Evolutionary conservation across 2,113 vertebrate genomes (phyloP).

Genomic region (Phyllostomus discolor): DNA sequence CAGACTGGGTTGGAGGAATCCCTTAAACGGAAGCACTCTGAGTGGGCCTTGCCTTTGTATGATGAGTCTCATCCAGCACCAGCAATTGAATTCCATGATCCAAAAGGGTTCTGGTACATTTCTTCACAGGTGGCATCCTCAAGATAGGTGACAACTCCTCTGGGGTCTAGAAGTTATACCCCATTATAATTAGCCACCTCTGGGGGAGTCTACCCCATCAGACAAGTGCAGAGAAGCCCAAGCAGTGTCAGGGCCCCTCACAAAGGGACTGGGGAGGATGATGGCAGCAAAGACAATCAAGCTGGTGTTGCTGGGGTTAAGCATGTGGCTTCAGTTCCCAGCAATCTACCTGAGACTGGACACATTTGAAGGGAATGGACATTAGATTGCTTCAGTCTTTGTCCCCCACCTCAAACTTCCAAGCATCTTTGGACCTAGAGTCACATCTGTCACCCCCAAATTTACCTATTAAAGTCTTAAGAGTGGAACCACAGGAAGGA

Average conservation of each 20-base stretch:
- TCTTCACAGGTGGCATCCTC: background rate
- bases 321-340: background rate
- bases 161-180: background rate
- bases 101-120: background rate
- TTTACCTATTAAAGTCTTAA: background rate
- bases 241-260: background rate
- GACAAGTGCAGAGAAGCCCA: background rate
- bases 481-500: background rate
- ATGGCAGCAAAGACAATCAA: background rate
- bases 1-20: background rate
- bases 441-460: background rate
- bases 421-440: background rate
- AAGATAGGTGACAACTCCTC: background rate
- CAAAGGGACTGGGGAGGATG: background rate
- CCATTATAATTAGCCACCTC: background rate
- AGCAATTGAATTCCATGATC: slow-evolving; percentile 19
- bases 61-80: background rate
- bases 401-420: background rate
- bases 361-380: background rate
- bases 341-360: background rate
- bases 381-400: background rate
- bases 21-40: background rate
- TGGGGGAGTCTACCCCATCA: background rate
- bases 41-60: background rate
- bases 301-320: background rate